Conservation (phyloP, 2,888 invertebrate species). For the Hypena proboscidalis region DNA sequence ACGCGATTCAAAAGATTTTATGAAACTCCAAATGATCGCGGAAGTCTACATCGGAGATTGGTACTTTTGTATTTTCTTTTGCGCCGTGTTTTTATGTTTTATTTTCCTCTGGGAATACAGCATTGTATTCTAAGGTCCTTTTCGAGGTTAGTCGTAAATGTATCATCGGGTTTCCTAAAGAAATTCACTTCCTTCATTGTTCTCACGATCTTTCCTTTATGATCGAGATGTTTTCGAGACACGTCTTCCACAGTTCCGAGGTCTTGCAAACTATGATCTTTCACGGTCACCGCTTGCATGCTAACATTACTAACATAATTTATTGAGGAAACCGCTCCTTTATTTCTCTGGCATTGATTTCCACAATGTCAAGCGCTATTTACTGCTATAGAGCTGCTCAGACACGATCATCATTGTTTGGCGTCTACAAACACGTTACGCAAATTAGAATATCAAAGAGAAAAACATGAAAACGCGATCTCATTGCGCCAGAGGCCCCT, state of each 20-base stretch:
- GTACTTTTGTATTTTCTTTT: not conserved
- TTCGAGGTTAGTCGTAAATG: conserved; percentile 18
- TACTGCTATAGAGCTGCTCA: conserved; percentile 15
- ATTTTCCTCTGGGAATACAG: conserved; percentile 14
- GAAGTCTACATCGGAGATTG: not conserved
- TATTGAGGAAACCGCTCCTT: conserved; percentile 57
- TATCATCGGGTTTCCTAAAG: conserved; percentile 11
- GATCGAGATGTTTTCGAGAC: conserved; percentile 33
- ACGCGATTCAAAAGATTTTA: conserved; percentile 2
- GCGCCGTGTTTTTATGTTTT: conserved; percentile 9
- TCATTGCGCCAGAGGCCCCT: conserved; percentile 39
- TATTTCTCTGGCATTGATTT: conserved; percentile 41
- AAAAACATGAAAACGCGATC: conserved; percentile 39
- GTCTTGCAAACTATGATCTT: conserved; percentile 42
- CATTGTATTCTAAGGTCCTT: conserved; percentile 10
- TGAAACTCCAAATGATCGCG: not conserved
- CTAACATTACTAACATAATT: conserved; percentile 46
- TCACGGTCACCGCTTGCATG: conserved; percentile 48
- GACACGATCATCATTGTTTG: conserved; percentile 29
- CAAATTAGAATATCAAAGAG: conserved; percentile 36
- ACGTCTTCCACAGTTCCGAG: conserved; percentile 43
- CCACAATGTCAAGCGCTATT: conserved; percentile 44
- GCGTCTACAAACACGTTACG: conserved; percentile 24
- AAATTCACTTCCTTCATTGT: conserved; percentile 31
- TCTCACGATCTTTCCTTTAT: conserved; percentile 37